phyloP scores from a whole-genome alignment of 1,140 invertebrate species.

The Sycophaga agraensis region DNA sequence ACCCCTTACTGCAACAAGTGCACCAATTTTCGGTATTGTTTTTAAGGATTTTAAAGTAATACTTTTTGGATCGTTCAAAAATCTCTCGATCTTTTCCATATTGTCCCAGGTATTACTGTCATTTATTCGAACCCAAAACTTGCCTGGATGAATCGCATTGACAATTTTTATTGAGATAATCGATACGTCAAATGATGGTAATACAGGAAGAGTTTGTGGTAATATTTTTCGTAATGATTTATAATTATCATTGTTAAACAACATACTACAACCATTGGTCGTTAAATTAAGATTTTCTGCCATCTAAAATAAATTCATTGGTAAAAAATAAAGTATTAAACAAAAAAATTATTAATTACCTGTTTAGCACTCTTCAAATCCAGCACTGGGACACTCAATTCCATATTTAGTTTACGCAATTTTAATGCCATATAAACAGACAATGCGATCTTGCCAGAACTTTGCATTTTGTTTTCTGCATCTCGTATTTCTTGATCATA shows the following conservation, averaged over 20 bases:
- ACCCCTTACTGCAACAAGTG: constrained; percentile 45
- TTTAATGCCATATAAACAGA: constrained; percentile 81
- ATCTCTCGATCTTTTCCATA: constrained; percentile 33
- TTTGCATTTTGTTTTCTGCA: constrained; percentile 37
- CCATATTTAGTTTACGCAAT: constrained; percentile 56
- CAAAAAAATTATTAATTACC: constrained; percentile 4
- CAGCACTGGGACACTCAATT: background rate
- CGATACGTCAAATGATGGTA: constrained; percentile 55
- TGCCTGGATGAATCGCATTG: constrained; percentile 60
- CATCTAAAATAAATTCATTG: constrained; percentile 6
- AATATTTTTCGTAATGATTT: constrained; percentile 11
- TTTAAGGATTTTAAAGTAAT: background rate
- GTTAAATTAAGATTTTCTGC: constrained; percentile 23
- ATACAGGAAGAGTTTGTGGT: constrained; percentile 45
- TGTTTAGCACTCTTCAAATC: background rate
- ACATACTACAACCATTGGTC: background rate
- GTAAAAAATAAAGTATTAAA: no score
- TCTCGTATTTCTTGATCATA: constrained; percentile 30
- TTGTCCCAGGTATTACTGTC: constrained; percentile 44
- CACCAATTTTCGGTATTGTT: constrained; percentile 30
- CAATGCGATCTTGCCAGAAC: constrained; percentile 62
- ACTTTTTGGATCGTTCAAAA: constrained; percentile 9
- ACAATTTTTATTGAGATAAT: constrained; percentile 29
- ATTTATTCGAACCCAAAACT: constrained; percentile 65
- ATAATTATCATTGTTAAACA: constrained; percentile 16